Percentiles rank a stretch among this genome's conserved stretches.
These are phyloP conservation scores for Balanococcus diminutus DNA, from an alignment of 2,888 invertebrate genomes.

Conservation along the genomic window DNA sequence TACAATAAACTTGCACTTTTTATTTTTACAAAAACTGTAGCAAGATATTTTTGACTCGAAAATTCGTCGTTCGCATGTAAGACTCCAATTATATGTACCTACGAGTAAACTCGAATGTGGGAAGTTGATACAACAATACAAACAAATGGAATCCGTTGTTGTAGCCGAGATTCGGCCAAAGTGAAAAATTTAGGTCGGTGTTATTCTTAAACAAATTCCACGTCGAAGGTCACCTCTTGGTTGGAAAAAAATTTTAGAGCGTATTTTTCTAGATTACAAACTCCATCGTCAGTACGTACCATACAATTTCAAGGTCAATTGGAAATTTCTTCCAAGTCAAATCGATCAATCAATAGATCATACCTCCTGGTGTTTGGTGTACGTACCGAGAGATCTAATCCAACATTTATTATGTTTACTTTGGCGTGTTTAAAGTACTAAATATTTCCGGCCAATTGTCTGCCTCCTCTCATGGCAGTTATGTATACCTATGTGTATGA, in stretches of 20 bases:
- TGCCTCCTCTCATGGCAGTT: not conserved
- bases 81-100: not conserved
- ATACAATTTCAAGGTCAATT: not conserved
- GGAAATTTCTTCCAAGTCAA: not conserved
- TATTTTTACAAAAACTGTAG: not conserved
- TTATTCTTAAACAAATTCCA: not conserved
- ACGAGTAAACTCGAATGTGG: not conserved
- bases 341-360: not conserved
- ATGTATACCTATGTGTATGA: not conserved
- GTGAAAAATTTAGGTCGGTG: not conserved
- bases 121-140: not conserved
- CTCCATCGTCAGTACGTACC: not conserved
- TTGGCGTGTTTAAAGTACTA: not conserved
- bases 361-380: slow-evolving; percentile 1
- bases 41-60: not conserved
- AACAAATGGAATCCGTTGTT: not conserved
- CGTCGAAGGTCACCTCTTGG: not conserved
- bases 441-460: slow-evolving; percentile 11
- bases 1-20: slow-evolving; percentile 9
- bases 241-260: not conserved
- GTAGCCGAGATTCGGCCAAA: not conserved
- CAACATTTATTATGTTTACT: not conserved
- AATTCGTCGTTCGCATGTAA: not conserved
- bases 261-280: not conserved
- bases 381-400: not conserved